Percentiles rank a stretch among this genome's conserved stretches.
Evolutionary conservation across 2,113 vertebrate genomes (phyloP).

Genomic region (Cyanocitta stelleri): DNA sequence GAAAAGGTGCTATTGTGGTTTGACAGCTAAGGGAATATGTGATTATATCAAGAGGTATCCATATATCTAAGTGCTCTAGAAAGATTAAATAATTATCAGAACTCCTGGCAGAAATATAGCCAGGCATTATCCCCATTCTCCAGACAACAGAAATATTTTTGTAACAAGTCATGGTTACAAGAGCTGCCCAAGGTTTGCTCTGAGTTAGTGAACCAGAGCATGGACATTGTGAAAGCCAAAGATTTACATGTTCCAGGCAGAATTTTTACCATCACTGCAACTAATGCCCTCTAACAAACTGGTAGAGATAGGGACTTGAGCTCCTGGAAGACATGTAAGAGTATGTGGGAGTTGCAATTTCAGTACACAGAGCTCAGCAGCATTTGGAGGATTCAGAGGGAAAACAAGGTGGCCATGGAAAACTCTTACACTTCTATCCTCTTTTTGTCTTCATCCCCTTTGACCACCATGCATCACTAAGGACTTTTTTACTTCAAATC

Average conservation of each 20-base stretch:
- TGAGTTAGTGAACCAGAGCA: not conserved
- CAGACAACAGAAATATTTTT: not conserved
- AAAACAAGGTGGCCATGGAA: not conserved
- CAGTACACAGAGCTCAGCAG: not conserved
- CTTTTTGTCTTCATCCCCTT: not conserved
- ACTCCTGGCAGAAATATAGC: not conserved
- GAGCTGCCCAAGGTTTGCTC: not conserved
- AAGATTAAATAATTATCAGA: constrained; percentile 24
- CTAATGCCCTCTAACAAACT: not conserved
- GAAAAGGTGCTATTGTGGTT: constrained; percentile 46
- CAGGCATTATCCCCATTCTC: not conserved
- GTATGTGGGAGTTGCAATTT: not conserved
- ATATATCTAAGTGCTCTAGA: not conserved
- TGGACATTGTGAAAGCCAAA: not conserved
- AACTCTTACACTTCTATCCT: not conserved
- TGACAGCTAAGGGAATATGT: not conserved
- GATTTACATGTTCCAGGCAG: not conserved
- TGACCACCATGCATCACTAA: not conserved
- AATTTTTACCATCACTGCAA: not conserved
- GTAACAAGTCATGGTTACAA: not conserved
- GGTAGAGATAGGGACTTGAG: not conserved
- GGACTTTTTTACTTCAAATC: not conserved
- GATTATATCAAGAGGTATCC: not conserved
- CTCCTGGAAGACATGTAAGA: not conserved
- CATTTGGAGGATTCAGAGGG: not conserved